Conservation (phyloP, 1,140 invertebrate genomes). For the Harlomillsia oculata region DNA sequence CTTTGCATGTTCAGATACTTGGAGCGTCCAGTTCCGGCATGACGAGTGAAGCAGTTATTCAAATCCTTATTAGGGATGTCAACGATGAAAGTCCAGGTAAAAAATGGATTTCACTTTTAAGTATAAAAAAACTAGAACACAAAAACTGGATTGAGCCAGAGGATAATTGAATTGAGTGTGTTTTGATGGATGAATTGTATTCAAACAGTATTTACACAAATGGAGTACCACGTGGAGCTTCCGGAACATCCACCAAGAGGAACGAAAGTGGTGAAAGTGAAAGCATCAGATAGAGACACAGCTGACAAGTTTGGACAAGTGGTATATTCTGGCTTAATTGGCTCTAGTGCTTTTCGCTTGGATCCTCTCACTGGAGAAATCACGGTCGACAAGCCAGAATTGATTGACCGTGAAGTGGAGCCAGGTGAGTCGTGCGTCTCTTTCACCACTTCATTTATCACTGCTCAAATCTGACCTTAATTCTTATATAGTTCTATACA, state of each 20-base stretch:
- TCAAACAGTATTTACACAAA: slow-evolving; percentile 61
- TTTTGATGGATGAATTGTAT: too few species aligned
- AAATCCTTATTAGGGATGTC: slow-evolving; percentile 69
- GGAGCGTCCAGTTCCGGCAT: slow-evolving; percentile 55
- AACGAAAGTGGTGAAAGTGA: slow-evolving; percentile 61
- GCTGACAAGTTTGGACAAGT: slow-evolving; percentile 52
- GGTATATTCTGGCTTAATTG: slow-evolving; percentile 63
- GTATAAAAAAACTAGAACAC: too few species aligned
- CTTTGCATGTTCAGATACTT: slow-evolving; percentile 50
- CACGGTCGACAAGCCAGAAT: slow-evolving; percentile 58
- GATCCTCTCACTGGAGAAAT: slow-evolving; percentile 69
- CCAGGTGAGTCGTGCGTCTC: slow-evolving; percentile 41
- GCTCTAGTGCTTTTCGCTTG: slow-evolving; percentile 64
- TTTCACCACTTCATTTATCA: too few species aligned
- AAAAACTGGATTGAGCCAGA: too few species aligned
- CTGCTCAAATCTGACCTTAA: too few species aligned
- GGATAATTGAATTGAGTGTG: too few species aligned
- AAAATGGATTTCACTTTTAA: too few species aligned
- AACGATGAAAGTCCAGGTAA: slow-evolving; percentile 63
- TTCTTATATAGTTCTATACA: too few species aligned
- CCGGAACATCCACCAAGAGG: slow-evolving; percentile 68
- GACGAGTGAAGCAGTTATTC: slow-evolving; percentile 60
- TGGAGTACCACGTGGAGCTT: slow-evolving; percentile 60
- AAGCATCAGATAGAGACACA: slow-evolving; percentile 32
- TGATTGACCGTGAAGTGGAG: slow-evolving; percentile 70